phyloP scores from a whole-genome alignment of 2,888 invertebrate species.

The Acleris literana region DNA sequence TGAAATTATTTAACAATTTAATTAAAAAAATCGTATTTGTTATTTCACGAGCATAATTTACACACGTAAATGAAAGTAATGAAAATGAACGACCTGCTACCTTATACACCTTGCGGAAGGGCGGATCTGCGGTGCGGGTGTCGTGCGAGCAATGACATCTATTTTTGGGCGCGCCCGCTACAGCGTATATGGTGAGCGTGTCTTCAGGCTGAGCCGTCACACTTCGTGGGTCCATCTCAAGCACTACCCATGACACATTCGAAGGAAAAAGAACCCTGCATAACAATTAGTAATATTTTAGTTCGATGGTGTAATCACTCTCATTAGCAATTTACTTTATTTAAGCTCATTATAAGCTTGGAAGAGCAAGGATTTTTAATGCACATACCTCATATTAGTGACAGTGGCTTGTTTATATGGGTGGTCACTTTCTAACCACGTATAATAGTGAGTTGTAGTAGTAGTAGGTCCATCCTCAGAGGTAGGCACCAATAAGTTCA shows the following conservation, averaged over 20 bases:
- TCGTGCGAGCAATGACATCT: conserved; percentile 66
- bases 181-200: conserved; percentile 86
- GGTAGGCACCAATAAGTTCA: conserved; percentile 86
- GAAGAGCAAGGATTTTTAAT: conserved; percentile 30
- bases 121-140: conserved; percentile 57
- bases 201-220: conserved; percentile 97
- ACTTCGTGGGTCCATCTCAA: conserved; percentile 97
- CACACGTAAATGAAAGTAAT: no score
- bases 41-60: no score
- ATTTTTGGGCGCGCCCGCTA: conserved; percentile 67
- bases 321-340: background rate
- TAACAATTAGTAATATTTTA: conserved; percentile 14
- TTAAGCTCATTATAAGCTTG: background rate
- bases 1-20: no score
- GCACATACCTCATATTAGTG: conserved; percentile 89
- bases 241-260: conserved; percentile 94
- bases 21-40: no score
- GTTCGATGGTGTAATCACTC: no score
- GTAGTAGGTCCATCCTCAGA: conserved; percentile 58
- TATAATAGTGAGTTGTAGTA: conserved; percentile 94
- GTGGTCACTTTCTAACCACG: conserved; percentile 97
- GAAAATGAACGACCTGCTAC: conserved; percentile 48
- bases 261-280: conserved; percentile 93
- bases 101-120: conserved; percentile 78
- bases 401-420: conserved; percentile 96